These are phyloP conservation scores for Xenopus petersii DNA, from an alignment of 2,797 vertebrate genomes.

Conservation along the genomic window DNA sequence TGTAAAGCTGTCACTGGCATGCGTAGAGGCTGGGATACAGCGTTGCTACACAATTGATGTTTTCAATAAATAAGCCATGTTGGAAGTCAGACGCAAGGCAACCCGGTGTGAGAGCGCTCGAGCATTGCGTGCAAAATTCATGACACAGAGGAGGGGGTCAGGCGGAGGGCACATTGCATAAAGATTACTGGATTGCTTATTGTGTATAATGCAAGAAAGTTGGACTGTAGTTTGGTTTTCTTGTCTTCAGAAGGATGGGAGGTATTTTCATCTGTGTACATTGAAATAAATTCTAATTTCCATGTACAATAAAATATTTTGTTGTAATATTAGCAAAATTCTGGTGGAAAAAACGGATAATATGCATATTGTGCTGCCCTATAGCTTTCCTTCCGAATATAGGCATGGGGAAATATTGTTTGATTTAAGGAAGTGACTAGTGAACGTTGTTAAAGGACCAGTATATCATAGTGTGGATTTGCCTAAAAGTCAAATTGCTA, in stretches of 20 bases:
- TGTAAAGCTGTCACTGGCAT: background rate
- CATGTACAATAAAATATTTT: too few relatives aligned
- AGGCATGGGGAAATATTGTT: too few relatives aligned
- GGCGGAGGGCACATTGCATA: conserved; percentile 13
- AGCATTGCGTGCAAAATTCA: conserved; percentile 31
- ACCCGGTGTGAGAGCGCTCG: conserved; percentile 5
- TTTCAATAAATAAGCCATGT: conserved; percentile 48
- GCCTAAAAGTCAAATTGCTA: too few relatives aligned
- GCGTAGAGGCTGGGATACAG: background rate
- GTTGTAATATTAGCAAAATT: too few relatives aligned
- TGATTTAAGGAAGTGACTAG: too few relatives aligned
- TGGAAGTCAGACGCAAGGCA: conserved; percentile 39
- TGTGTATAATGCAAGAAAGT: background rate
- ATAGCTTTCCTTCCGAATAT: too few relatives aligned
- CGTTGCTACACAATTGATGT: conserved; percentile 32
- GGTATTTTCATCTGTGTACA: too few relatives aligned
- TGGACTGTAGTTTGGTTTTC: background rate
- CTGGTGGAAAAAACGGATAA: too few relatives aligned
- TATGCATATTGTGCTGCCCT: too few relatives aligned
- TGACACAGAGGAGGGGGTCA: conserved; percentile 27
- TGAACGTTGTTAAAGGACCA: too few relatives aligned
- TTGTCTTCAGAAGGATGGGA: background rate
- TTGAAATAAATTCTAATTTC: too few relatives aligned
- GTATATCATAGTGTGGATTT: too few relatives aligned
- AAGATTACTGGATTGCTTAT: conserved; percentile 12